These are phyloP conservation scores for Siphlonurus alternatus DNA, from an alignment of 2,888 invertebrate species.

Conservation along the genomic window DNA sequence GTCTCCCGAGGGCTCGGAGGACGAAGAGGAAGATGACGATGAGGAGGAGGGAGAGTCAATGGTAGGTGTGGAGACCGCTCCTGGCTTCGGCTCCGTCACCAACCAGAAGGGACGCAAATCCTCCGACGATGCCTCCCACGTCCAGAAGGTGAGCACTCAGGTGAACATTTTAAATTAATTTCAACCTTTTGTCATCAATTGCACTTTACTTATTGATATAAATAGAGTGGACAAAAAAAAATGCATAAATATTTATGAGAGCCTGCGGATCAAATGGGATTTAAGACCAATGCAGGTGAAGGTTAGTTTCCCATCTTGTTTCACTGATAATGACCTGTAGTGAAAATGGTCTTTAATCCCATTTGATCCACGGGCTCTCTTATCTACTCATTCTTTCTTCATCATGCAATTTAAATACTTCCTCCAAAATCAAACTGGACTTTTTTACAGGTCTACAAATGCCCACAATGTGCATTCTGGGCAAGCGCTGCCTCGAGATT, in stretches of 20 bases:
- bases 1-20: constrained; percentile 27
- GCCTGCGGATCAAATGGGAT: no score
- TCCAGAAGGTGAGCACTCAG: not conserved
- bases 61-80: constrained; percentile 31
- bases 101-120: constrained; percentile 2
- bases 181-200: not conserved
- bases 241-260: no score
- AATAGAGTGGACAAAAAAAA: no score
- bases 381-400: not conserved
- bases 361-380: no score
- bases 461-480: constrained; percentile 84
- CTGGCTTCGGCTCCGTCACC: constrained; percentile 28
- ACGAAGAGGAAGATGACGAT: constrained; percentile 26
- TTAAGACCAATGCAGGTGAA: no score
- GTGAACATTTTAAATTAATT: not conserved
- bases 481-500: constrained; percentile 84
- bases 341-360: no score
- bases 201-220: no score
- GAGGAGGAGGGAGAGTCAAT: constrained; percentile 26
- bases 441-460: constrained; percentile 59
- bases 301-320: no score
- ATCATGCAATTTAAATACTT: not conserved
- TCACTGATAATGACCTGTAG: no score
- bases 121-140: not conserved
- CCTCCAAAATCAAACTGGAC: not conserved